Percentiles rank a stretch among this genome's conserved stretches.
These are phyloP conservation scores for Pipistrellus pygmaeus DNA, from an alignment of 2,797 vertebrate genomes.

Conservation along the genomic window DNA sequence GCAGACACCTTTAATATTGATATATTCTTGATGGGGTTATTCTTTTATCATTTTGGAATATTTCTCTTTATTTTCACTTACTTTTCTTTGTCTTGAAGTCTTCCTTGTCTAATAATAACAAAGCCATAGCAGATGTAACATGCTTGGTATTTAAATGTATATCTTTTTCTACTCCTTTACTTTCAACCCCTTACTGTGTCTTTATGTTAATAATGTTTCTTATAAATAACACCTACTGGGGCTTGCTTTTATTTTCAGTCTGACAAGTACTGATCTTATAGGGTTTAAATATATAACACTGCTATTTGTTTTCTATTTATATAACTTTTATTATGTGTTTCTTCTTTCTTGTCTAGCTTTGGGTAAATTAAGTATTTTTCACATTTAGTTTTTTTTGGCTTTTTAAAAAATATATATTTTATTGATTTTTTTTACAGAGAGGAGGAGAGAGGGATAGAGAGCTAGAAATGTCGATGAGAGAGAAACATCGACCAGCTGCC, in stretches of 20 bases:
- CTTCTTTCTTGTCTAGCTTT: background rate
- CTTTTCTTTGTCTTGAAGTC: background rate
- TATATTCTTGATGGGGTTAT: background rate
- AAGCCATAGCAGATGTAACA: background rate
- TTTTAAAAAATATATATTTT: background rate
- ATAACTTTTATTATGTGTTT: background rate
- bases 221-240: background rate
- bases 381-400: background rate
- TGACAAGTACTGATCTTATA: background rate
- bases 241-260: background rate
- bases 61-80: background rate
- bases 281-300: background rate
- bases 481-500: too few relatives aligned
- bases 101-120: background rate
- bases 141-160: background rate
- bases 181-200: background rate
- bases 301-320: background rate
- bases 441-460: too few relatives aligned
- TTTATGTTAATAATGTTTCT: background rate
- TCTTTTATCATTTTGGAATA: background rate
- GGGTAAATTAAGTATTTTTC: background rate
- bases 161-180: background rate
- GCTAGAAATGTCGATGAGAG: too few relatives aligned
- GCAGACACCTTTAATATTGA: background rate
- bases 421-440: too few relatives aligned